Evolutionary conservation across 2,113 vertebrate species (phyloP).

Genomic region (Corythoichthys haematopterus): DNA sequence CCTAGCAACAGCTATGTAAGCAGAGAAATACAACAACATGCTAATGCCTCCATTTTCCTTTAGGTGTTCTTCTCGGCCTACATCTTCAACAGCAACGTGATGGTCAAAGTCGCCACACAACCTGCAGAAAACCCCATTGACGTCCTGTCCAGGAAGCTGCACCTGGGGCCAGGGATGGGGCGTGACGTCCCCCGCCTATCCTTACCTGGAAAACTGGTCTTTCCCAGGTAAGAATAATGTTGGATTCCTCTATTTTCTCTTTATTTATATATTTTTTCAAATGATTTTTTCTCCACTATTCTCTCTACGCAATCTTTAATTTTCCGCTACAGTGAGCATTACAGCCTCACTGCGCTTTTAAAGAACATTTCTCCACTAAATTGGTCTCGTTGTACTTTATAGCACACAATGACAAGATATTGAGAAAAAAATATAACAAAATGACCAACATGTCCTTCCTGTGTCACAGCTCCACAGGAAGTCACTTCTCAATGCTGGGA

Average conservation of each 20-base stretch:
- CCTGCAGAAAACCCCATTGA: conserved; percentile 97
- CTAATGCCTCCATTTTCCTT: background rate
- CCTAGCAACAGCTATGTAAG: background rate
- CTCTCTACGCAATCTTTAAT: background rate
- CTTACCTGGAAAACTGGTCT: conserved; percentile 94
- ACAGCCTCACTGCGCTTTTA: background rate
- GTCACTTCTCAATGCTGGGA: conserved; percentile 98
- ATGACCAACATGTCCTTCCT: background rate
- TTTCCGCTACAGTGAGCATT: conserved; percentile 1
- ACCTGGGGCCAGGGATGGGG: conserved; percentile 90
- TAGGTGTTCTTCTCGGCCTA: conserved; percentile 99
- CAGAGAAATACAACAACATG: background rate
- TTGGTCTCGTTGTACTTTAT: background rate
- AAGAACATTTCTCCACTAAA: background rate
- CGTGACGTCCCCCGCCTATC: conserved; percentile 94
- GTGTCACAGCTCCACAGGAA: conserved; percentile 85
- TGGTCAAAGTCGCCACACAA: conserved; percentile 99
- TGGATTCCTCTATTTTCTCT: background rate
- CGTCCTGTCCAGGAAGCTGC: conserved; percentile 93
- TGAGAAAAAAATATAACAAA: background rate
- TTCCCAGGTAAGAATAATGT: conserved; percentile 81
- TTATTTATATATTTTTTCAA: background rate
- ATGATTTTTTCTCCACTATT: background rate
- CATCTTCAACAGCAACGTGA: conserved; percentile 99
- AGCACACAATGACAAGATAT: background rate